These are phyloP conservation scores for Olivierus martensii DNA, from an alignment of 1,140 invertebrate species.

Conservation along the genomic window DNA sequence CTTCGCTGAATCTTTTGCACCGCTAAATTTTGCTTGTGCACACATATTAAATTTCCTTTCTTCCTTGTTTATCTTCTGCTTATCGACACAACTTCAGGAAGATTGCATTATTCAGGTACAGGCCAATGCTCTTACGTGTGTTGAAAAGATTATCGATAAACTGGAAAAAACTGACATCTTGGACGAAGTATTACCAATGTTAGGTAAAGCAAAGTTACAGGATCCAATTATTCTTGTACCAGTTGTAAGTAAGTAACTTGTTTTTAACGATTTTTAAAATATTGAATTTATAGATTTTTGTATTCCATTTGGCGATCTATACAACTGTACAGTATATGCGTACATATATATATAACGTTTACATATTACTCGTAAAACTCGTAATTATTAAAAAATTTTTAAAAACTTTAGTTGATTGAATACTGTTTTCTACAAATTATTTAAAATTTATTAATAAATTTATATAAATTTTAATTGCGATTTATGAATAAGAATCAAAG, in stretches of 20 bases:
- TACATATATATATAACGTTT: too few relatives aligned
- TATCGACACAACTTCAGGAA: background rate
- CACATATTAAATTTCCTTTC: background rate
- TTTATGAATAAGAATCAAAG: too few relatives aligned
- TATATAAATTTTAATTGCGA: too few relatives aligned
- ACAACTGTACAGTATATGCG: too few relatives aligned
- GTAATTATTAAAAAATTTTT: too few relatives aligned
- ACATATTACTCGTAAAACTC: too few relatives aligned
- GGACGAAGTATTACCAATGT: constrained; percentile 78
- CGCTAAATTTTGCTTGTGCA: background rate
- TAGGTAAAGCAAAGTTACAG: constrained; percentile 70
- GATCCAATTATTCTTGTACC: constrained; percentile 50
- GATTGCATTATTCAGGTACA: constrained; percentile 21
- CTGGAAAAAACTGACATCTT: constrained; percentile 77
- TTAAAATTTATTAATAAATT: too few relatives aligned
- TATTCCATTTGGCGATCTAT: too few relatives aligned
- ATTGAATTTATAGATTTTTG: too few relatives aligned
- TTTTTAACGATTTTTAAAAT: background rate
- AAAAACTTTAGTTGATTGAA: too few relatives aligned
- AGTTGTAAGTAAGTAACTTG: constrained; percentile 31
- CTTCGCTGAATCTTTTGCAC: too few relatives aligned
- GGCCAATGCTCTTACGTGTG: constrained; percentile 26
- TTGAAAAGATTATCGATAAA: constrained; percentile 62
- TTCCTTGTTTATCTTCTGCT: background rate
- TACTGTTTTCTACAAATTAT: too few relatives aligned